Conservation (phyloP, 2,113 vertebrate genomes). For the Etia nguti region DNA sequence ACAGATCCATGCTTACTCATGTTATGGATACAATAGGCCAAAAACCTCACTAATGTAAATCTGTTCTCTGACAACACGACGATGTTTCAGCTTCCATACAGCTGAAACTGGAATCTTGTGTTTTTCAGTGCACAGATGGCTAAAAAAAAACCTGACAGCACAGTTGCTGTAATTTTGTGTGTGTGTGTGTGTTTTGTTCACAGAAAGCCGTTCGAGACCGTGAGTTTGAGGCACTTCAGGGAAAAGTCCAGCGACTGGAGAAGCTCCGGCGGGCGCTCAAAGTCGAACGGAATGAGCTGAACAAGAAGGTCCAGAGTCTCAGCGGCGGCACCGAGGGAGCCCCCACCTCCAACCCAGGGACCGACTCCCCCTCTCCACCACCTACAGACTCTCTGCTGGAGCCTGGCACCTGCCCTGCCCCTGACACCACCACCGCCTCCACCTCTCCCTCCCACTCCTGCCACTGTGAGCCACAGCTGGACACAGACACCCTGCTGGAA, state of each 20-base stretch:
- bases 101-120: not conserved
- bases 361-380: constrained; percentile 60
- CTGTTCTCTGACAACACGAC: not conserved
- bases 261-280: constrained; percentile 93
- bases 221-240: constrained; percentile 89
- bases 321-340: constrained; percentile 33
- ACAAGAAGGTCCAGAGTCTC: constrained; percentile 90
- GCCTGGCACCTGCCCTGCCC: not conserved
- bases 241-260: constrained; percentile 92
- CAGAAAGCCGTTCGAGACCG: constrained; percentile 92
- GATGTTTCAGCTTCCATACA: not conserved
- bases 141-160: not conserved
- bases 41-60: not conserved
- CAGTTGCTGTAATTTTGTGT: not conserved
- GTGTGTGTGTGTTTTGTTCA: not conserved
- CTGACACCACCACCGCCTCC: not conserved
- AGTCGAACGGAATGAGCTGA: constrained; percentile 93
- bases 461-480: constrained; percentile 38
- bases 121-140: not conserved
- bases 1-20: not conserved
- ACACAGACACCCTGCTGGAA: not conserved
- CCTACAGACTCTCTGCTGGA: constrained; percentile 46
- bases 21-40: not conserved
- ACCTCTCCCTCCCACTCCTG: constrained; percentile 33
- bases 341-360: constrained; percentile 30